These are phyloP conservation scores for Phycodurus eques DNA, from an alignment of 2,113 vertebrate genomes.

Conservation along the genomic window DNA sequence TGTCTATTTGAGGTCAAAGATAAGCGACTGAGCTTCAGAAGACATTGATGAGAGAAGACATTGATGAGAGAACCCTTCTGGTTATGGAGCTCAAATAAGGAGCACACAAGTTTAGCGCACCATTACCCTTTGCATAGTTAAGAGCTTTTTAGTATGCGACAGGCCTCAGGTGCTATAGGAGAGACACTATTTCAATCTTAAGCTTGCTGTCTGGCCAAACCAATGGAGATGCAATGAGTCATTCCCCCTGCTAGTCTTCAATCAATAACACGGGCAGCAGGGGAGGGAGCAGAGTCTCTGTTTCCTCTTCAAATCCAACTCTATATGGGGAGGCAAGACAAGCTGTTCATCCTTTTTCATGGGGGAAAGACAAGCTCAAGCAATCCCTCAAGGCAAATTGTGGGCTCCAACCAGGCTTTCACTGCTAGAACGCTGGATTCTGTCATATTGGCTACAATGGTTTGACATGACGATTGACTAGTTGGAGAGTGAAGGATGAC, in stretches of 20 bases:
- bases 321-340: conserved; percentile 55
- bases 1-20: conserved; percentile 33
- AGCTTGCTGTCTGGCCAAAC: conserved; percentile 44
- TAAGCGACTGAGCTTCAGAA: conserved; percentile 9
- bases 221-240: conserved; percentile 40
- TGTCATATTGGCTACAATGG: conserved; percentile 30
- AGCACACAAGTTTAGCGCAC: background rate
- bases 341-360: conserved; percentile 53
- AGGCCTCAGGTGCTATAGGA: conserved; percentile 30
- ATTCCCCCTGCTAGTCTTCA: conserved; percentile 43
- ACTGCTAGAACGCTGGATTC: conserved; percentile 43
- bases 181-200: conserved; percentile 40
- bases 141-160: conserved; percentile 34
- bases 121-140: conserved; percentile 7
- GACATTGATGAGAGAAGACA: conserved; percentile 5
- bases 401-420: conserved; percentile 28
- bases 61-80: background rate
- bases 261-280: conserved; percentile 55
- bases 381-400: conserved; percentile 50
- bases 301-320: conserved; percentile 57
- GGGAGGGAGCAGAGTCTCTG: conserved; percentile 31
- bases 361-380: conserved; percentile 49
- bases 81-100: conserved; percentile 19
- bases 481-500: conserved; percentile 28
- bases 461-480: conserved; percentile 22